Base-by-base conservation (phyloP, 1,140 invertebrate species). In the Macrobrachium nipponense region DNA sequence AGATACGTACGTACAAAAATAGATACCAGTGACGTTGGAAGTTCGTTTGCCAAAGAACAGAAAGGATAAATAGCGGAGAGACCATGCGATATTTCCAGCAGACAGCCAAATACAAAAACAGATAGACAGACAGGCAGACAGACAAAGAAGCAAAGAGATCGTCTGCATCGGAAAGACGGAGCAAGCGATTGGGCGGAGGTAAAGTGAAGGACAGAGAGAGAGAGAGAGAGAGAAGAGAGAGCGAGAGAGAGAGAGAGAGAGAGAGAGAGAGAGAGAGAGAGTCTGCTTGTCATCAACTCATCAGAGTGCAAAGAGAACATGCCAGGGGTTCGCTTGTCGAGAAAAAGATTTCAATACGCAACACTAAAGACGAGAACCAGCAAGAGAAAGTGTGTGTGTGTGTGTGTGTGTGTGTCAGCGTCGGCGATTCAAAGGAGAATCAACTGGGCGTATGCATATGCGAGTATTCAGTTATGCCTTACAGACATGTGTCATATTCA, bases 181-280 rank as follows among this genome's bases (percentile, higher is more conserved):
- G n/a, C n/a, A n/a, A n/a, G n/a, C n/a, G n/a, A n/a, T n/a, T n/a
- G n/a, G n/a, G n/a, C n/a, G n/a, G n/a, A n/a, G n/a, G n/a, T n/a
- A n/a, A n/a, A n/a, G n/a, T n/a, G 73, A 76, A 27, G 44, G 73
- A 36, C 23, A 76, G 5, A 76, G 73, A 12, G 73, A 64, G 23
- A 61, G 62, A 64, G 78, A 80, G 78, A 66, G 78, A 80, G 62
- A 80, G 73, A n/a, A 76, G 73, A 76, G 36, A 43, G 73, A 36
- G 73, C 43, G 73, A 76, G 73, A 36, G 23, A 36, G 73, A 76
- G 73, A 76, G 73, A 36, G 23, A 76, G 5, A 76, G 73, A 12
- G 73, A 64, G 23, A 61, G 62, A 64, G 78, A 80, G 78, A 66
- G 78, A 80, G 62, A 80, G 73, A 76, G 73, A 76, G 36, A 43